Base-by-base conservation (phyloP, 2,113 vertebrate species). In the Colistium nudipinnis region DNA sequence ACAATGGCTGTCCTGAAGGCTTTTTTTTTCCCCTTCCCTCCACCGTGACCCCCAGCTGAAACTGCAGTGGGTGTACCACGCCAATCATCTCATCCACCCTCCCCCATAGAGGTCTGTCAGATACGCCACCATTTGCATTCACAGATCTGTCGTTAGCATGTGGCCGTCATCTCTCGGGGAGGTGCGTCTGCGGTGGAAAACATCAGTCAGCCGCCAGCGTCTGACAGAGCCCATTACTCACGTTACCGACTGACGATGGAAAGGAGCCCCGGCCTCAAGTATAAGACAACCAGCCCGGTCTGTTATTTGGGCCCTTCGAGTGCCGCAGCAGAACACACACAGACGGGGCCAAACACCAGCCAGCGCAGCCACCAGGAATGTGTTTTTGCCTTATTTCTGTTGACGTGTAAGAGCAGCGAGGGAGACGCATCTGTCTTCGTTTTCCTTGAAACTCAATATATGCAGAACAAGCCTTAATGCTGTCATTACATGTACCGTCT, bases 181-280 rank as follows among this genome's bases (percentile, higher is more conserved):
- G 68, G 80, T 78, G 84, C 17, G 49, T 74, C 79, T 84, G 80
- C 16, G 48, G 81, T 84, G 84, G 83, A 87, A 80, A 82, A 81
- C 65, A 74, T 77, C 85, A 69, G 65, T 80, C 77, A 63, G 61
- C 65, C 52, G 70, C 77, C 77, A 79, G 74, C 30, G 64, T 86
- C 88, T 87, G 86, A 87, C 85, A 86, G 22, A 80, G 66, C 70
- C 76, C 65, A 80, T 88, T 90, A 84, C 75, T 70, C 74, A 77
- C 52, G 51, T 76, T 73, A 70, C 80, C 67, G 62, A 48, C 65
- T 88, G 89, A 90, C 78, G 76, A 80, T 85, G 87, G 81, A 81
- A 88, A 88, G 85, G 57, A 78, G 66, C 81, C 69, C 79, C 72
- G 47, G 63, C 56, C 61, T 19, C 48, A 0, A 73, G 75, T 75